phyloP scores from a whole-genome alignment of 2,888 invertebrate genomes.

The Drosophila demipolita region DNA sequence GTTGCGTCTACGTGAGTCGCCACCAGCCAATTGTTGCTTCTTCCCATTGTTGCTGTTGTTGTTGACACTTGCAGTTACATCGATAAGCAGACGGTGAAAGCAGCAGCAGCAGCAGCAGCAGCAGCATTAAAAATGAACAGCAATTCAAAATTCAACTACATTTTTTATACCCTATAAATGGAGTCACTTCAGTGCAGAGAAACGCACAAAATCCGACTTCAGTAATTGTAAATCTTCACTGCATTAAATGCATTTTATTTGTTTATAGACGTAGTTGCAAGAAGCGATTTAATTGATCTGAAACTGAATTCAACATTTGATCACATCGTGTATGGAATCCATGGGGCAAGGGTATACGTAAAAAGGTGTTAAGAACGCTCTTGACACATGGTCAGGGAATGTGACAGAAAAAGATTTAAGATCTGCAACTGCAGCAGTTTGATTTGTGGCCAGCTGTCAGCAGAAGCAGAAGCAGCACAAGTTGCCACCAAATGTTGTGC shows the following conservation, averaged over 20 bases:
- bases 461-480: neutral
- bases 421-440: slow-evolving; percentile 57
- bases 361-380: slow-evolving; percentile 26
- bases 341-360: slow-evolving; percentile 9
- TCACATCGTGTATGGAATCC: neutral
- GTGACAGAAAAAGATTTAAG: slow-evolving; percentile 30
- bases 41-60: slow-evolving; percentile 13
- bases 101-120: slow-evolving; percentile 43
- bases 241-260: neutral
- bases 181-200: neutral
- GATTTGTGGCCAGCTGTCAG: slow-evolving; percentile 49
- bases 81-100: slow-evolving; percentile 59
- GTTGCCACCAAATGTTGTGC: slow-evolving; percentile 12
- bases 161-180: neutral
- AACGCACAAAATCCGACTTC: neutral
- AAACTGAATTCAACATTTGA: neutral
- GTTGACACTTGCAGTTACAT: slow-evolving; percentile 66
- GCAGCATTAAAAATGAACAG: neutral
- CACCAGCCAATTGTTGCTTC: slow-evolving; percentile 42
- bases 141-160: neutral
- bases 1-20: slow-evolving; percentile 67
- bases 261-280: neutral
- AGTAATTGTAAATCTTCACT: neutral
- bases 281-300: neutral
- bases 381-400: slow-evolving; percentile 57